phyloP scores from a whole-genome alignment of 1,140 invertebrate genomes.

The Ceratitis capitata region DNA sequence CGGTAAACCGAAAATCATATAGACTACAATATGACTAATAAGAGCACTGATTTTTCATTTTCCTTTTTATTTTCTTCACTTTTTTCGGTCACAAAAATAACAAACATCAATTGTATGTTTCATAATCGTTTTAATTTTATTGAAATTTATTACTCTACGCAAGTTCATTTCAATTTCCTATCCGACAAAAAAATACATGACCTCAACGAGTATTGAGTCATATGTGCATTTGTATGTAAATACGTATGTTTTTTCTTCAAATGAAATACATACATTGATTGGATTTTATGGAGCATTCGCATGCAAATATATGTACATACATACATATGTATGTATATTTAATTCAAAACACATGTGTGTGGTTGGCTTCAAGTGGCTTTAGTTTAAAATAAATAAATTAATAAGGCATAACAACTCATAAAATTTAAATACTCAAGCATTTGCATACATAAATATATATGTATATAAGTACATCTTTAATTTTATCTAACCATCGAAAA shows the following conservation, averaged over 20 bases:
- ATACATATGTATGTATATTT: background rate
- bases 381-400: background rate
- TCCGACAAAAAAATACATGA: background rate
- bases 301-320: background rate
- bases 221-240: background rate
- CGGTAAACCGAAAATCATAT: no score
- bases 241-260: no score
- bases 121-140: background rate
- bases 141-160: background rate
- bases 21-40: no score
- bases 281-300: background rate
- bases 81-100: no score
- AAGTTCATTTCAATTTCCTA: background rate
- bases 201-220: background rate
- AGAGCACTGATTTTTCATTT: background rate
- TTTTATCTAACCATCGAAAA: background rate
- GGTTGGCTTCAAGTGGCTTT: background rate
- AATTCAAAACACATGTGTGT: background rate
- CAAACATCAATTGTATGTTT: background rate
- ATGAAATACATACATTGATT: background rate
- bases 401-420: background rate
- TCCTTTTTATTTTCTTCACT: no score
- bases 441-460: background rate
- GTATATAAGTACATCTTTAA: background rate
- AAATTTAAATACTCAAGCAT: background rate